Base-by-base conservation (phyloP, 2,888 invertebrate species). In the Spodoptera exigua region DNA sequence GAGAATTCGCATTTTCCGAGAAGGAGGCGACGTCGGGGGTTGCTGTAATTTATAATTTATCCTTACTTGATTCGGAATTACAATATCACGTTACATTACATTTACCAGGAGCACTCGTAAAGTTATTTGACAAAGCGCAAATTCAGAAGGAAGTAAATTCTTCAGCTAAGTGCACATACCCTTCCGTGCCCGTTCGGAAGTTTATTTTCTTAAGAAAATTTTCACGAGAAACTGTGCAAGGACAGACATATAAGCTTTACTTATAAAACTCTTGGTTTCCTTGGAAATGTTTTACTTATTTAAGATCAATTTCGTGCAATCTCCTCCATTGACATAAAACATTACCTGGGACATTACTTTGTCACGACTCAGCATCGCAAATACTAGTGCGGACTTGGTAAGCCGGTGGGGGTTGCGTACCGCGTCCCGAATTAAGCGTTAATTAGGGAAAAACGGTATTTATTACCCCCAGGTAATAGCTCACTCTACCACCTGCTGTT, bases 361-460 rank as follows among this genome's bases (percentile, higher is more conserved):
- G 73, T 63, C 73, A 61, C 45, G 58, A 32, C 9, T 2, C 35
- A 12, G 45, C 69, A 36, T 59, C 52, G 56, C 52, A 76, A 76
- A 71, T 77, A 68, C 70, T 70, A 79, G 64, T 76, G 55, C 48
- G 41, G 56, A 39, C 11, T 67, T 67, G 65, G 65, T 63, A 64
- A 68, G 61, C 65, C 67, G 47, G 47, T 64, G 53, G 58, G 71
- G 76, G 75, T 73, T 27, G 68, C 60, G 59, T 66, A 63, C 59
- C 66, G 74, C 56, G 59, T 72, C 71, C 76, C 83, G 88, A 89
- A 89, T 90, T 89, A 90, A 88, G 86, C 88, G 89, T 92, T 93
- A 93, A 93, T 93, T 93, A 93, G 91, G 90, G 90, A 90, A 92
- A 92, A 92, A 91, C 89, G 84, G 89, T 90, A 92, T 93, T 93